Evolutionary conservation across 2,113 vertebrate species (phyloP), one percentile per base, ranked within the genome.

Genomic region (Sinosuthora webbiana): DNA sequence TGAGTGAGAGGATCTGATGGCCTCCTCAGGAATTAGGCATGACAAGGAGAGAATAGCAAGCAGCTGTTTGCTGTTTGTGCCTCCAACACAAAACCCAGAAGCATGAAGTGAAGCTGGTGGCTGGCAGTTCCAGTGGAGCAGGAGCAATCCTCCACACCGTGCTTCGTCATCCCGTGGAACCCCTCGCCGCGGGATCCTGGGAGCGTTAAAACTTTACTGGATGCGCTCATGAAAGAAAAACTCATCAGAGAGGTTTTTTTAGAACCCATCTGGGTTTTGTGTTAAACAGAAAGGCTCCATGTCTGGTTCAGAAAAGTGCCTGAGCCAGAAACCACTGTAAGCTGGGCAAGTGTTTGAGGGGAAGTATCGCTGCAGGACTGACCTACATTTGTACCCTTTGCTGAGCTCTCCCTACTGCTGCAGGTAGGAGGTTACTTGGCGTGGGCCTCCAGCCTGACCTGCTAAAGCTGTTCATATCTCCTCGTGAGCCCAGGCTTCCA

Each of bases 251-350:
- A 24, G 23, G 57, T 52, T 94, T 95, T 95, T 73, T 70, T 67
- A 90, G 57, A 93, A 92, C 50, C 79, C 83, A 59, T 83, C 90
- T 95, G 95, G 68, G 94, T 90, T 96, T 81, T 86, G 94, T 62
- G 44, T 92, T 90, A 88, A 96, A 77, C 11, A 83, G 59, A 93
- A 87, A 91, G 87, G 83, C 11, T 49, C 92, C 79, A 30, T 5
- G 47, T 95, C 88, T 96, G 86, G 79, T 67, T 90, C 86, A 86
- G 88, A 81, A 81, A 59, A 90, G 76, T 2, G 68, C 73, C 86
- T 63, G 59, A 93, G 95, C 88, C 88, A 95, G 90, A 90, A 94
- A 94, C 83, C 86, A 37, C 92, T 65, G 50, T 15, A 55, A 49
- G 45, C 2, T 94, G 92, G 88, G 82, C 75, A 59, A 88, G 79